Percentiles rank a stretch among this genome's conserved stretches.
Evolutionary conservation across 2,888 invertebrate species (phyloP).

Genomic region (Diplazon laetatorius): DNA sequence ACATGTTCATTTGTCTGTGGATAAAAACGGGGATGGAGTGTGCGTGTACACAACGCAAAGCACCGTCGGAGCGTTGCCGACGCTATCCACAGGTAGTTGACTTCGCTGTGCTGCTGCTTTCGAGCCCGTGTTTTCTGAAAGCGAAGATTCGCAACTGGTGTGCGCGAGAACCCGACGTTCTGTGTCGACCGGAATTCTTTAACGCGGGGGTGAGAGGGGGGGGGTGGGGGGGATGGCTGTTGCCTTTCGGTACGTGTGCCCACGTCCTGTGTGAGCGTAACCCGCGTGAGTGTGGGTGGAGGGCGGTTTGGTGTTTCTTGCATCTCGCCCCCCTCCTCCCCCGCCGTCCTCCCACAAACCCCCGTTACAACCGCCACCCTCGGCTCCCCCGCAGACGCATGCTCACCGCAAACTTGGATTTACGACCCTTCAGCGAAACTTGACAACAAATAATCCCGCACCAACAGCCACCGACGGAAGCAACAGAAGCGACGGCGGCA

Average conservation of each 20-base stretch:
- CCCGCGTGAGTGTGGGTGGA: slow-evolving; percentile 11
- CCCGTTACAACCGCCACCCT: slow-evolving; percentile 1
- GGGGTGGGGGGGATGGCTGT: slow-evolving; percentile 32
- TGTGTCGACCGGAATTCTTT: slow-evolving; percentile 45
- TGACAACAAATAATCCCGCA: slow-evolving; percentile 56
- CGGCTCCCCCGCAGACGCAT: slow-evolving; percentile 37
- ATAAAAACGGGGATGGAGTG: slow-evolving; percentile 38
- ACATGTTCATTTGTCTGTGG: slow-evolving; percentile 1
- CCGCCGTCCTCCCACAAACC: too few relatives aligned
- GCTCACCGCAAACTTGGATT: slow-evolving; percentile 61
- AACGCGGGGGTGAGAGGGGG: too few relatives aligned
- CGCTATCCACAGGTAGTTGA: slow-evolving; percentile 79
- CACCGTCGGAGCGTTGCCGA: slow-evolving; percentile 39
- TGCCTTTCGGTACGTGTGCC: slow-evolving; percentile 3
- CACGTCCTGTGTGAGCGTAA: slow-evolving; percentile 5
- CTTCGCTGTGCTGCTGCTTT: slow-evolving; percentile 68
- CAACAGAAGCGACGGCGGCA: too few relatives aligned
- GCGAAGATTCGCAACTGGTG: slow-evolving; percentile 73
- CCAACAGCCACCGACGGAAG: slow-evolving; percentile 3
- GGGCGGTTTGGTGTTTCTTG: slow-evolving; percentile 29
- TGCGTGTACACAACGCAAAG: slow-evolving; percentile 64
- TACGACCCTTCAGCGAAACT: slow-evolving; percentile 61
- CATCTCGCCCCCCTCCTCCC: neutral
- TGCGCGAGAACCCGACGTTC: slow-evolving; percentile 48
- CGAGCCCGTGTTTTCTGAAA: slow-evolving; percentile 70